A percentile compares a stretch with the other conserved stretches of the same genome.
Conservation (phyloP, 2,113 vertebrate species). For the Peromyscus leucopus region DNA sequence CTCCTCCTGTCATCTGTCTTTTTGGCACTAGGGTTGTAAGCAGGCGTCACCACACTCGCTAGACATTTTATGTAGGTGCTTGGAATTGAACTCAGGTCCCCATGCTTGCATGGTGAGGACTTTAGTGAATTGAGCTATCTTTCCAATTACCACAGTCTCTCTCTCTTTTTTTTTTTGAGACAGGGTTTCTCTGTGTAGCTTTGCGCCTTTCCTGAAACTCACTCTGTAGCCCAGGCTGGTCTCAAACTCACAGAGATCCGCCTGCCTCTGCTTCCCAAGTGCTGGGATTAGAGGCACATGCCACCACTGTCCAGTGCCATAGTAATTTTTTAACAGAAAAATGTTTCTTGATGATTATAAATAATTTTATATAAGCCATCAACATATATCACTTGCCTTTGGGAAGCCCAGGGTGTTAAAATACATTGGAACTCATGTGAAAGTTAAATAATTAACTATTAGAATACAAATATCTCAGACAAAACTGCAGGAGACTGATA, state of each 20-base stretch:
- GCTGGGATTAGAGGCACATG: too few species aligned
- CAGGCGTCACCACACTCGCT: neutral
- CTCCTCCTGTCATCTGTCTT: neutral
- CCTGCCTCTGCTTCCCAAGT: too few species aligned
- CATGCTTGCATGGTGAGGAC: neutral
- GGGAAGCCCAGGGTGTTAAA: neutral
- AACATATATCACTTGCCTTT: conserved; percentile 12
- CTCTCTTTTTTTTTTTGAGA: neutral
- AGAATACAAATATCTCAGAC: neutral
- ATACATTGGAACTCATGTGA: neutral
- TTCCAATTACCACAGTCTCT: neutral
- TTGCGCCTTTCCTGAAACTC: too few species aligned
- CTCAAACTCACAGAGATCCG: too few species aligned
- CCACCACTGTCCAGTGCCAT: too few species aligned
- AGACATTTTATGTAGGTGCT: neutral
- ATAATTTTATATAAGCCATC: neutral
- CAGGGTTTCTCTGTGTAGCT: too few species aligned
- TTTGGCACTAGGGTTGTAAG: neutral
- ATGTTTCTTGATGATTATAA: neutral
- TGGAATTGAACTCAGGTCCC: neutral
- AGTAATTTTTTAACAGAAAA: neutral
- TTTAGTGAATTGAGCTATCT: neutral
- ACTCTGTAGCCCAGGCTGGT: too few species aligned
- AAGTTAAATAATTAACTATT: conserved; percentile 27
- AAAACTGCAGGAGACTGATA: neutral